Evolutionary conservation across 1,140 invertebrate genomes (phyloP).

Genomic region (Cydia amplana): DNA sequence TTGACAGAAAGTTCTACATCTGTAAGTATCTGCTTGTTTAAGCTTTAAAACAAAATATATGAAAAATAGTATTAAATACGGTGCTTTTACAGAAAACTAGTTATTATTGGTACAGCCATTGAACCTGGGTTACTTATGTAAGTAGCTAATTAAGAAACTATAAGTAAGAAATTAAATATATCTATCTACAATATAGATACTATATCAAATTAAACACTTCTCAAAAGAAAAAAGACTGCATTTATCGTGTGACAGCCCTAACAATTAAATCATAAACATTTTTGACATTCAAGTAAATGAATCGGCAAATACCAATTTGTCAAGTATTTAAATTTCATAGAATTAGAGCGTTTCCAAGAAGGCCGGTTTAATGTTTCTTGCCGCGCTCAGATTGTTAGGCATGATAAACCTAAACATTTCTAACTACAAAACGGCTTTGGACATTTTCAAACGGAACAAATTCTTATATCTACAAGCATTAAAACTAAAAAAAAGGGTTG

Average conservation of each 20-base stretch:
- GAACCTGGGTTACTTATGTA: too few species aligned
- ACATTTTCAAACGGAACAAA: not conserved
- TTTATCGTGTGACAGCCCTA: conserved; percentile 3
- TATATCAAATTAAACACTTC: not conserved
- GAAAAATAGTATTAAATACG: too few species aligned
- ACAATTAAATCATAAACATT: not conserved
- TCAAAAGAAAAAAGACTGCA: not conserved
- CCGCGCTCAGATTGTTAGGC: conserved; percentile 37
- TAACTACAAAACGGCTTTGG: not conserved
- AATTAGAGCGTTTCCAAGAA: conserved; percentile 40
- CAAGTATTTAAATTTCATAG: conserved; percentile 26
- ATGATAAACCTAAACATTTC: conserved; percentile 34
- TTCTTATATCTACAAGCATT: not conserved
- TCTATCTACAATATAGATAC: too few species aligned
- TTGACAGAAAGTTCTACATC: not conserved
- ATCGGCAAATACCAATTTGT: conserved; percentile 26
- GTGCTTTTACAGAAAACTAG: too few species aligned
- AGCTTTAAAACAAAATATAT: too few species aligned
- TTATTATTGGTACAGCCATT: too few species aligned
- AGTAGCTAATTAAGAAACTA: too few species aligned
- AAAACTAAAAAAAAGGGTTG: not conserved
- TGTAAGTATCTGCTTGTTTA: not conserved
- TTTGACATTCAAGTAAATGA: not conserved
- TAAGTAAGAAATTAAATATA: too few species aligned
- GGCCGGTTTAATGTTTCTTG: conserved; percentile 46